Evolutionary conservation across 64 coral and sea anemone genomes (phyloP), one percentile per base, ranked within the genome.

Genomic region (Orbicella faveolata): DNA sequence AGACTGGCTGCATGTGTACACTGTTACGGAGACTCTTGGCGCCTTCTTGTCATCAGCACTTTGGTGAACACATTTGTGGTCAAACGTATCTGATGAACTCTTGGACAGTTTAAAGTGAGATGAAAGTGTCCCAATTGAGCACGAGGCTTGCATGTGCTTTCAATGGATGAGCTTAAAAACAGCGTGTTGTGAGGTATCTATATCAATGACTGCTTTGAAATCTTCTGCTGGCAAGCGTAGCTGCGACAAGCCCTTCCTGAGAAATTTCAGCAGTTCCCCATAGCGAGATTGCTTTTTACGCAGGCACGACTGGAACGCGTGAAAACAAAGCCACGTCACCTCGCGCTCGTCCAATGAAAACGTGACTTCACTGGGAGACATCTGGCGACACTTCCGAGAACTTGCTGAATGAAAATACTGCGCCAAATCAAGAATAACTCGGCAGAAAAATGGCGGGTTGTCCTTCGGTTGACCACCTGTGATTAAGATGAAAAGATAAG

Each of bases 311-410:
- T 86, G 61, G 44, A 94, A 94, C 14, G 92, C 87, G 59, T 83
- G 87, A 34, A 89, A 59, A 54, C 92, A 94, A 30, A 94, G 87
- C 80, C 87, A 78, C 16, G 88, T 61, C 55, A 94, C 79, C 73
- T 89, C 87, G 61, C 44, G 20, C 34, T 75, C 79, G 36, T 79
- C 70, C 34, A 94, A 35, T 6, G 87, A 75, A 39, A 94, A 94
- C 34, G 79, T 9, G 3, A 78, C 36, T n/a, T 84, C 59, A 37
- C 23, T 15, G 9, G 64, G 57, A 26, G 80, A 85, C 14, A 94
- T 79, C 53, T 67, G 66, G 26, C n/a, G 62, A 36, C 72, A 89
- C 34, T 89, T 81, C 13, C 87, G 87, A 20, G 72, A 84, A 53
- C 79, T 77, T 19, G 81, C 63, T 11, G 52, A 70, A 52, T 59